Evolutionary conservation across 2,888 invertebrate genomes (phyloP), one percentile per base, ranked within the genome.

Genomic region (Cactoblastis cactorum): DNA sequence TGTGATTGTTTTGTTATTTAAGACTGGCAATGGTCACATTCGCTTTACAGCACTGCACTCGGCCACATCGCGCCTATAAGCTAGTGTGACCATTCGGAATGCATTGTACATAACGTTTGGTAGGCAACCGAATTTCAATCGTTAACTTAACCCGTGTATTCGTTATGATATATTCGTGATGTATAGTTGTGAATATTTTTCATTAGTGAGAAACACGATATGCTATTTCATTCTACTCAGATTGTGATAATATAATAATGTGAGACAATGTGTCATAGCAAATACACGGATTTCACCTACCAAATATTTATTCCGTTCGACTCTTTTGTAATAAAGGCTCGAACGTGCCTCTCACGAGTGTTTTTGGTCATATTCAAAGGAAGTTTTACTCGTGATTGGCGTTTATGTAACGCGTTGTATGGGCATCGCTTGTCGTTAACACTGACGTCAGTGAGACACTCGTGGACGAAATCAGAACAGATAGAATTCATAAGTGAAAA

Each of bases 371-470:
- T 19, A 35, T 22, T 39, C 19, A 45, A 50, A 49, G n/a, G n/a
- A n/a, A 28, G 22, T 33, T 14, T n/a, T 48, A 14, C 61, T 63
- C 57, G 0, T 55, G 58, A 63, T 64, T 70, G 69, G 69, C 60
- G 58, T 63, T 53, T 57, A 55, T 63, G 68, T 75, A 74, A 71
- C 78, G 81, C 85, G 79, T 84, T 83, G 86, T 84, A 82, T 86
- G 86, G 84, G 80, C 83, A 83, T 84, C 78, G 88, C 88, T 89
- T 87, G 80, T 84, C 86, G 87, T 89, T 88, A 87, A 87, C 88
- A 81, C 75, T 78, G 84, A 76, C 80, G 78, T 71, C 62, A 71
- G 80, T 77, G 80, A 66, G 53, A 53, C 55, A 58, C 34, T 56
- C 64, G 67, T 71, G 69, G 71, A 68, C 71, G 69, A 72, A 68